These are phyloP conservation scores for Pardalotus punctatus DNA, from an alignment of 2,113 vertebrate genomes.

Conservation along the genomic window DNA sequence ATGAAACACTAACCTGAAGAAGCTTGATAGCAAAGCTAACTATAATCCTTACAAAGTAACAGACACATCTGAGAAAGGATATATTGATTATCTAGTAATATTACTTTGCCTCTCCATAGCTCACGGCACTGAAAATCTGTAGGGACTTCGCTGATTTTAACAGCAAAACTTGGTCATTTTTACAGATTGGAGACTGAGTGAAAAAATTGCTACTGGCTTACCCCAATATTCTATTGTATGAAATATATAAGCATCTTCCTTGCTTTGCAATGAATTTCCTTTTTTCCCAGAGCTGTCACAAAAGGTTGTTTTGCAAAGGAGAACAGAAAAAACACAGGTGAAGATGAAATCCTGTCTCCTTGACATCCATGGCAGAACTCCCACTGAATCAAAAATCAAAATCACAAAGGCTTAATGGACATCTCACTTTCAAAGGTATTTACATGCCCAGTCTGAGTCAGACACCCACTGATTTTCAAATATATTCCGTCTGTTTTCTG, in stretches of 20 bases:
- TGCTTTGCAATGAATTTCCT: background rate
- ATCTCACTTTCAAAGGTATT: background rate
- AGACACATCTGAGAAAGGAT: background rate
- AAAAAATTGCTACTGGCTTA: background rate
- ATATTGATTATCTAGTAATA: background rate
- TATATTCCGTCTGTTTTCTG: background rate
- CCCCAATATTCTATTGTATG: background rate
- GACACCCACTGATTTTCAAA: background rate
- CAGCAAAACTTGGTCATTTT: background rate
- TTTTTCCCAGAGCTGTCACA: background rate
- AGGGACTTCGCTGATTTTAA: background rate
- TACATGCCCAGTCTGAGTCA: background rate
- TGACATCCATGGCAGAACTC: background rate
- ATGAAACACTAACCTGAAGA: background rate
- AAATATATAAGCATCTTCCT: background rate
- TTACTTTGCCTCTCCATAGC: background rate
- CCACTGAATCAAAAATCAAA: background rate
- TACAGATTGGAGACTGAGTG: background rate
- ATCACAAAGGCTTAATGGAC: background rate
- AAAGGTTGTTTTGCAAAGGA: background rate
- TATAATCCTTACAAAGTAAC: background rate
- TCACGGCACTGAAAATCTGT: background rate
- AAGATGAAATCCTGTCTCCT: background rate
- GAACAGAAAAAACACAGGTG: background rate
- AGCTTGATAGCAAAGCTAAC: background rate